Conservation (phyloP, 30 jellyfish, hydroid and myxozoan species). For the Chironex yamaguchii region DNA sequence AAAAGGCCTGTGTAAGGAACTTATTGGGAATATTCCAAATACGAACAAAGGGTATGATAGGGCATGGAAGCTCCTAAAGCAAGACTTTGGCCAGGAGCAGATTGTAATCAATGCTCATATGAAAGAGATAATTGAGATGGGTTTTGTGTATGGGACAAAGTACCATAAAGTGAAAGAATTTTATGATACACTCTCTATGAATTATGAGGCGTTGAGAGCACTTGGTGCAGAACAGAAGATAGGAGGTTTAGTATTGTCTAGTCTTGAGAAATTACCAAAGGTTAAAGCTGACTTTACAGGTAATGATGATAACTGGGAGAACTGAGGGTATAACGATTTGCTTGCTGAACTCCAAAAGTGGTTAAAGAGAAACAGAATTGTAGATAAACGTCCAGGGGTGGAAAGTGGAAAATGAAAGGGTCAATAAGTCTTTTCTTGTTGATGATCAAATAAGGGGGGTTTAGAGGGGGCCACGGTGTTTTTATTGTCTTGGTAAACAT, state of each 20-base stretch:
- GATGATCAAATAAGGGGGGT: too few species aligned
- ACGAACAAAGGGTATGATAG: conserved; percentile 53
- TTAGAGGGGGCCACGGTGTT: conserved; percentile 54
- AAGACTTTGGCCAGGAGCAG: conserved; percentile 51
- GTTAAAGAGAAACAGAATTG: conserved; percentile 36
- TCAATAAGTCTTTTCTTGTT: too few species aligned
- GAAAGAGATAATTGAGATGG: conserved; percentile 29
- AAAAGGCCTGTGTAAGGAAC: conserved; percentile 45
- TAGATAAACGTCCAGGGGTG: background rate
- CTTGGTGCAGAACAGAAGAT: background rate
- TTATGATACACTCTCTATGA: conserved; percentile 37
- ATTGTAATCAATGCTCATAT: conserved; percentile 59
- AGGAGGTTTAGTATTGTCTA: conserved; percentile 28
- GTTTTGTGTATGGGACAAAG: conserved; percentile 6
- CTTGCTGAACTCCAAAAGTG: conserved; percentile 35
- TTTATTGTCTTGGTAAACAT: conserved; percentile 53
- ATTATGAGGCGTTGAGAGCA: conserved; percentile 56
- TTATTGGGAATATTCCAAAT: conserved; percentile 45
- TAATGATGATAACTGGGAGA: conserved; percentile 62
- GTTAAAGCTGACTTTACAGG: conserved; percentile 55
- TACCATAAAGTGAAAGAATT: conserved; percentile 42
- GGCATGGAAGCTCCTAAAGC: conserved; percentile 52
- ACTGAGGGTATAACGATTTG: conserved; percentile 29
- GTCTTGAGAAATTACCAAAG: conserved; percentile 42
- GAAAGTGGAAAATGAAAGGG: conserved; percentile 32